Evolutionary conservation across 1,140 invertebrate genomes (phyloP), one percentile per base, ranked within the genome.

Genomic region (Cydia strobilella): DNA sequence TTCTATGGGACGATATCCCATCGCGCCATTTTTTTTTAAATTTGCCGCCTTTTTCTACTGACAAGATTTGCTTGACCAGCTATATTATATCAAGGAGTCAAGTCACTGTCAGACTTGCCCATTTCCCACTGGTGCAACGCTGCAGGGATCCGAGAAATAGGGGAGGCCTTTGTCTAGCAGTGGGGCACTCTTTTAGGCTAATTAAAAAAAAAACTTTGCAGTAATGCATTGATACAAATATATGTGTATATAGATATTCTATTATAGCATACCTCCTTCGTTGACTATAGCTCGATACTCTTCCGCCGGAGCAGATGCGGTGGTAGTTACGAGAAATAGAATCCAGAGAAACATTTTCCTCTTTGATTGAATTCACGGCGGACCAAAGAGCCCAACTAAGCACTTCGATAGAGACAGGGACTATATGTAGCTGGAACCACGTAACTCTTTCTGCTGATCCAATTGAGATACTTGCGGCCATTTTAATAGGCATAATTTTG

Each of bases 391-490:
- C 35, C 72, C 76, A 77, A 88, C 82, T 86, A 86, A 85, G 79
- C 79, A 77, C 78, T 79, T 76, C 79, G 76, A 83, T 83, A 84
- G 77, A 86, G 82, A 85, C 83, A 84, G 76, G 78, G 78, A 74
- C 83, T 87, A 84, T 87, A 90, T 90, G 85, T 82, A 77, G 69
- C 80, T 74, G 76, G 81, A 79, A 76, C 75, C 54, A 82, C 81
- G 66, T 76, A 76, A 77, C 76, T 72, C 72, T 88, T 89, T 88
- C 86, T 84, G 83, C 79, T 79, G 78, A 80, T 75, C 82, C 88
- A 90, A 89, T 91, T 90, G 87, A 86, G 84, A 82, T 89, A 82
- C 85, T 88, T 39, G 82, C 82, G 82, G 85, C 83, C 82, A 79
- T 71, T 82, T 84, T 86, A 90, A 86, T 85, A 79, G 82, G 79